A percentile compares a stretch with the other conserved stretches of the same genome.
Evolutionary conservation across 2,113 vertebrate genomes (phyloP).

Genomic region (Australoheros scitulus): DNA sequence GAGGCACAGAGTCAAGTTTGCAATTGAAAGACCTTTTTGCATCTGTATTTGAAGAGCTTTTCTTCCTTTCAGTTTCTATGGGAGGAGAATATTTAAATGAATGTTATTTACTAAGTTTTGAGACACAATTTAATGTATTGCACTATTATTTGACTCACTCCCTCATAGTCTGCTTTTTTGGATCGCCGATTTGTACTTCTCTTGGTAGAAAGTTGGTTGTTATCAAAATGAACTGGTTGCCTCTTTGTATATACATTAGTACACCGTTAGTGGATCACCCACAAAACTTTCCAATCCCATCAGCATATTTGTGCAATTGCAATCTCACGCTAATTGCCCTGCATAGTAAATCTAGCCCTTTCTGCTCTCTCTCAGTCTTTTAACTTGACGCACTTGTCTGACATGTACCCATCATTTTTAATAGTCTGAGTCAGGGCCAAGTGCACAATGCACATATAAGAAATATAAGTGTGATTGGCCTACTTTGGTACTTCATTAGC

Average conservation of each 20-base stretch:
- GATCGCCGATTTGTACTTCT: not conserved
- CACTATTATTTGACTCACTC: not conserved
- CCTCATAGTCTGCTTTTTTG: too few species aligned
- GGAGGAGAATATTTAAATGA: too few species aligned
- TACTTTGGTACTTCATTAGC: conserved; percentile 48
- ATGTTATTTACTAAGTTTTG: too few species aligned
- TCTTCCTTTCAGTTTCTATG: too few species aligned
- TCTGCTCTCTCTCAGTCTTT: not conserved
- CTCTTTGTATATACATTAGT: not conserved
- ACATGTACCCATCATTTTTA: conserved; percentile 14
- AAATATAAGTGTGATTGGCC: conserved; percentile 47
- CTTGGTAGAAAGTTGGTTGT: not conserved
- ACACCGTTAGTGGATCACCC: not conserved
- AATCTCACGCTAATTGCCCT: not conserved
- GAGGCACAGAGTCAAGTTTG: too few species aligned
- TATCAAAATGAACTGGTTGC: not conserved
- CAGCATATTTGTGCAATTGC: not conserved
- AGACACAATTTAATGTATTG: too few species aligned
- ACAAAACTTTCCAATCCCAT: not conserved
- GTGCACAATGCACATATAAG: not conserved
- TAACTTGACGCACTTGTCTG: not conserved
- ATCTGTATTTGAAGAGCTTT: too few species aligned
- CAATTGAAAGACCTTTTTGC: too few species aligned
- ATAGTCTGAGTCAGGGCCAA: conserved; percentile 26
- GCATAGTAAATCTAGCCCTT: not conserved